These are phyloP conservation scores for Diorhabda sublineata DNA, from an alignment of 1,140 invertebrate species.

Conservation along the genomic window DNA sequence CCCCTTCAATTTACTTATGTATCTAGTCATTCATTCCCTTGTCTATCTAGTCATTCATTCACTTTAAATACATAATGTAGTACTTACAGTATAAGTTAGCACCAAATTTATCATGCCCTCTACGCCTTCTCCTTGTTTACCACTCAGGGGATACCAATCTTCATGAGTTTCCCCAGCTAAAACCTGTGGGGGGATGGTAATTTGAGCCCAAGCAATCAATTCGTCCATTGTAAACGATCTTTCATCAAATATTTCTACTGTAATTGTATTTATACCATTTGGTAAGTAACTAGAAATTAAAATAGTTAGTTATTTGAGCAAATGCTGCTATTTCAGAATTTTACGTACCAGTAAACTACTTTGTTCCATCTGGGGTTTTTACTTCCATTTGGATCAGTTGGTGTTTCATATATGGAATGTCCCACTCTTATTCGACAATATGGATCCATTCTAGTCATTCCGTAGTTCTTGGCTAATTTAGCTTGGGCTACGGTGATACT, in stretches of 20 bases:
- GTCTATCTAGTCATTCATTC: no score
- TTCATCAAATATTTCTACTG: slow-evolving; percentile 95
- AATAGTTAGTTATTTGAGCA: not conserved
- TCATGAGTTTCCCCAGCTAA: slow-evolving; percentile 85
- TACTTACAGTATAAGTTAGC: slow-evolving; percentile 71
- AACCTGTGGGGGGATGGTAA: slow-evolving; percentile 77
- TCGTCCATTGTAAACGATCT: slow-evolving; percentile 95
- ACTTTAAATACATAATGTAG: slow-evolving; percentile 14
- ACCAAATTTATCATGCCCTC: slow-evolving; percentile 84
- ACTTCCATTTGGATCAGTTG: slow-evolving; percentile 90
- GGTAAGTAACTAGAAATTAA: slow-evolving; percentile 69
- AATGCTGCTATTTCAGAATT: not conserved
- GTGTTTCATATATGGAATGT: slow-evolving; percentile 91
- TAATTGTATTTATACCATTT: slow-evolving; percentile 79
- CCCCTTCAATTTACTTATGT: no score
- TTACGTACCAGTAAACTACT: slow-evolving; percentile 78
- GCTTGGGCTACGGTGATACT: slow-evolving; percentile 82
- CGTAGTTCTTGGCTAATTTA: slow-evolving; percentile 94
- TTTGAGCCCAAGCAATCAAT: slow-evolving; percentile 86
- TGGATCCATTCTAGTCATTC: slow-evolving; percentile 92
- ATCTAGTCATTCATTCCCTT: no score
- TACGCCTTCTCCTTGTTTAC: slow-evolving; percentile 87
- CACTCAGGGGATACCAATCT: slow-evolving; percentile 88
- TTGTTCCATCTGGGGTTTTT: slow-evolving; percentile 95
- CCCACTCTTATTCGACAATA: slow-evolving; percentile 90